Conservation (phyloP, 2,888 invertebrate genomes). For the Blera fallax region DNA sequence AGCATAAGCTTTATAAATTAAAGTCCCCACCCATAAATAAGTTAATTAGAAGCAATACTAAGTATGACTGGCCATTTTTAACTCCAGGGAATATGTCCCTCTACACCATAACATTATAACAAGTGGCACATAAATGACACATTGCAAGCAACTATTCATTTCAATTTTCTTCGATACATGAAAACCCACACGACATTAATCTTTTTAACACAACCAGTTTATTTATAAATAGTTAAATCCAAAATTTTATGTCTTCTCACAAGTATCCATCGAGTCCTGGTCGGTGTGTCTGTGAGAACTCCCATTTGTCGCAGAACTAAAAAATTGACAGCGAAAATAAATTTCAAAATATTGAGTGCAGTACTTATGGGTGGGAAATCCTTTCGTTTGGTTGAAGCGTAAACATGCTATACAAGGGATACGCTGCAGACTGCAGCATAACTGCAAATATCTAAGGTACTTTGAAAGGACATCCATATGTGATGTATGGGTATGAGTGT, state of each 20-base stretch:
- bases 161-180: conserved; percentile 21
- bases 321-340: conserved; percentile 69
- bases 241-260: conserved; percentile 55
- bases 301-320: conserved; percentile 68
- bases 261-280: conserved; percentile 5
- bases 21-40: no score
- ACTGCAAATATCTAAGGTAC: conserved; percentile 61
- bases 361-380: conserved; percentile 55
- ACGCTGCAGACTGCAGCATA: conserved; percentile 52
- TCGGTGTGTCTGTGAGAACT: conserved; percentile 48
- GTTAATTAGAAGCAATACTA: no score
- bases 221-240: conserved; percentile 66
- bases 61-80: no score
- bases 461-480: conserved; percentile 15
- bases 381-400: conserved; percentile 39
- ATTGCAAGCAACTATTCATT: conserved; percentile 58
- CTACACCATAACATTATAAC: conserved; percentile 30
- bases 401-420: conserved; percentile 54
- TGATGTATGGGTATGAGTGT: conserved; percentile 20
- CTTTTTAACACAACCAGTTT: conserved; percentile 69
- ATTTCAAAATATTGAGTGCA: conserved; percentile 69
- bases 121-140: conserved; percentile 41
- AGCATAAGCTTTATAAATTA: no score
- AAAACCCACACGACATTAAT: conserved; percentile 62
- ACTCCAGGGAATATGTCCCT: background rate